phyloP scores from a whole-genome alignment of 2,888 invertebrate species.

The Eucera pruinosa region DNA sequence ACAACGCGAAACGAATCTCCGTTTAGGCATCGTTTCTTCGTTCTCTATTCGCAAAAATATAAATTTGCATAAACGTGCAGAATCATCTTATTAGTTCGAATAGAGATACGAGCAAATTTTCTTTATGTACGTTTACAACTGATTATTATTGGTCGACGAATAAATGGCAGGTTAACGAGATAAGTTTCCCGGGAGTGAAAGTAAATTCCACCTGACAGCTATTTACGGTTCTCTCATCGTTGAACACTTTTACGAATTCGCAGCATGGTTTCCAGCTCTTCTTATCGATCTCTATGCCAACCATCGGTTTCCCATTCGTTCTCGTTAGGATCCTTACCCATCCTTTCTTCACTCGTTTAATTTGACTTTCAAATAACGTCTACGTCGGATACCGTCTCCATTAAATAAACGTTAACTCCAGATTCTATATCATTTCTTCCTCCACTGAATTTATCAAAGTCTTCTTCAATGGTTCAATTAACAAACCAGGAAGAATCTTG shows the following conservation, averaged over 20 bases:
- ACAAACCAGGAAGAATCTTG: background rate
- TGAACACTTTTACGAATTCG: slow-evolving; percentile 29
- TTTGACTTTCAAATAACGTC: slow-evolving; percentile 43
- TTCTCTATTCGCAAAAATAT: no score
- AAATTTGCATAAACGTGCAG: no score
- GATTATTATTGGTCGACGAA: no score
- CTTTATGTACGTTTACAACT: no score
- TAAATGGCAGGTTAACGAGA: slow-evolving; percentile 10
- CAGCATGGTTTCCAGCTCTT: slow-evolving; percentile 25
- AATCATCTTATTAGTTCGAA: no score
- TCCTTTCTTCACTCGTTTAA: slow-evolving; percentile 45
- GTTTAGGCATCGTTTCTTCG: no score
- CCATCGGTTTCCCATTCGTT: slow-evolving; percentile 66
- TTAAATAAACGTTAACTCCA: slow-evolving; percentile 52
- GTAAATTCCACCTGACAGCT: slow-evolving; percentile 6
- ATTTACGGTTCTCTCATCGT: slow-evolving; percentile 1
- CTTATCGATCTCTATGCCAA: slow-evolving; percentile 55
- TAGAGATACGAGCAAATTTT: background rate
- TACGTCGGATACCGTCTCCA: slow-evolving; percentile 19
- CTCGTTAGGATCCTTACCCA: slow-evolving; percentile 52
- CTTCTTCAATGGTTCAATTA: background rate
- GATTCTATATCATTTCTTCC: slow-evolving; percentile 17
- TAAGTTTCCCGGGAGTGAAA: slow-evolving; percentile 21
- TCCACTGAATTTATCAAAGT: slow-evolving; percentile 11
- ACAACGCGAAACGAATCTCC: no score